Conservation (phyloP, 2,888 invertebrate genomes). For the Ectropis crepuscularia region DNA sequence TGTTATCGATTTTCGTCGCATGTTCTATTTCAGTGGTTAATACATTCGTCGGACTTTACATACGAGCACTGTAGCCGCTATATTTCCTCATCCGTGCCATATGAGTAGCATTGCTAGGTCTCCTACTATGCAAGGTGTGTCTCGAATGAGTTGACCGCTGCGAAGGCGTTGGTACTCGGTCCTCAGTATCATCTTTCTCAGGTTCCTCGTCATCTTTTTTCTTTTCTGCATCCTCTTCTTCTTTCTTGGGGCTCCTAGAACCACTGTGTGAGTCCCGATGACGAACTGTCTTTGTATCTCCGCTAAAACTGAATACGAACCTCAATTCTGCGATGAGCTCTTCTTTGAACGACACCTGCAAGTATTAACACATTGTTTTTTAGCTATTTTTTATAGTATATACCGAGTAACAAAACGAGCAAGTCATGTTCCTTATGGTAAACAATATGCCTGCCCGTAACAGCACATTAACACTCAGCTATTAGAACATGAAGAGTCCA, state of each 20-base stretch:
- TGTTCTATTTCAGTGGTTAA: background rate
- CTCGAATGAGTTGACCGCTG: constrained; percentile 70
- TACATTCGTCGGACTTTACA: background rate
- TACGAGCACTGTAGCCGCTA: constrained; percentile 44
- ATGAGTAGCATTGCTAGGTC: constrained; percentile 75
- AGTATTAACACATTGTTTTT: constrained; percentile 22
- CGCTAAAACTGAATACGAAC: constrained; percentile 89
- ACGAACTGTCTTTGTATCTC: constrained; percentile 88
- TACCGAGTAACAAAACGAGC: too few species aligned
- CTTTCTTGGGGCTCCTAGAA: constrained; percentile 61
- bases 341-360: constrained; percentile 86
- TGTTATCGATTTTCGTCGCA: too few species aligned
- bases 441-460: too few species aligned
- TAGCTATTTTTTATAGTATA: too few species aligned
- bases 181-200: constrained; percentile 52
- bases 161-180: constrained; percentile 67
- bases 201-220: constrained; percentile 53
- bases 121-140: constrained; percentile 70
- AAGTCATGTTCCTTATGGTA: background rate
- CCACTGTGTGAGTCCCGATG: constrained; percentile 73
- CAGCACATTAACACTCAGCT: too few species aligned
- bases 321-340: constrained; percentile 89
- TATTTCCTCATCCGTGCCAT: constrained; percentile 73
- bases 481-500: too few species aligned
- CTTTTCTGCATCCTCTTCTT: constrained; percentile 45